Percentiles rank a stretch among this genome's conserved stretches.
Conservation (phyloP, 2,113 vertebrate genomes). For the Cochlearius cochlearius region DNA sequence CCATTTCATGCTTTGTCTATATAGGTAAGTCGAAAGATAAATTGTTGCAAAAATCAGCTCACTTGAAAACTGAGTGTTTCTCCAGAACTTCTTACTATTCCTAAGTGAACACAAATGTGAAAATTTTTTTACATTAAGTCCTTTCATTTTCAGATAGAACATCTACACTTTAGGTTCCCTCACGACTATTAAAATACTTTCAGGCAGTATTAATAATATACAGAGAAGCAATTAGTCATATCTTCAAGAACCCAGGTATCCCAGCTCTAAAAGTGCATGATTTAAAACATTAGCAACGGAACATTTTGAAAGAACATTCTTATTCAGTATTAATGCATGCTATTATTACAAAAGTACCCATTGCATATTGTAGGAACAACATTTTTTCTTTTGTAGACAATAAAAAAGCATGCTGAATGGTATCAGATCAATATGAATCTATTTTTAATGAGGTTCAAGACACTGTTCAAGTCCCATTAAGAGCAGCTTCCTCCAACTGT, state of each 20-base stretch:
- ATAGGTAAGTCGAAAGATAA: constrained; percentile 18
- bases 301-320: constrained; percentile 31
- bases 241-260: constrained; percentile 5
- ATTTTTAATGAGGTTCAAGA: constrained; percentile 27
- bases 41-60: constrained; percentile 31
- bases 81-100: constrained; percentile 29
- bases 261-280: constrained; percentile 32
- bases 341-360: constrained; percentile 54
- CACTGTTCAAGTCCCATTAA: constrained; percentile 11
- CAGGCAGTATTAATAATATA: constrained; percentile 46
- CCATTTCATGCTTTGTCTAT: constrained; percentile 55
- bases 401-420: constrained; percentile 33
- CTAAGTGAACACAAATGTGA: constrained; percentile 31
- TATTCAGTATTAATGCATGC: constrained; percentile 56
- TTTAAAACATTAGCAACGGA: constrained; percentile 33
- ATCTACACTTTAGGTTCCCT: constrained; percentile 9
- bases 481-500: constrained; percentile 9
- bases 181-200: constrained; percentile 26
- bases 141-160: constrained; percentile 26
- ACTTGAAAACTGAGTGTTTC: constrained; percentile 16
- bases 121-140: neutral
- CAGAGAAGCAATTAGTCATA: constrained; percentile 24
- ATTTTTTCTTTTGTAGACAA: constrained; percentile 1
- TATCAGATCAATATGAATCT: constrained; percentile 20
- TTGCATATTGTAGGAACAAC: constrained; percentile 25